phyloP scores from a whole-genome alignment of 2,888 invertebrate species.

The Ernsta delagoae region DNA sequence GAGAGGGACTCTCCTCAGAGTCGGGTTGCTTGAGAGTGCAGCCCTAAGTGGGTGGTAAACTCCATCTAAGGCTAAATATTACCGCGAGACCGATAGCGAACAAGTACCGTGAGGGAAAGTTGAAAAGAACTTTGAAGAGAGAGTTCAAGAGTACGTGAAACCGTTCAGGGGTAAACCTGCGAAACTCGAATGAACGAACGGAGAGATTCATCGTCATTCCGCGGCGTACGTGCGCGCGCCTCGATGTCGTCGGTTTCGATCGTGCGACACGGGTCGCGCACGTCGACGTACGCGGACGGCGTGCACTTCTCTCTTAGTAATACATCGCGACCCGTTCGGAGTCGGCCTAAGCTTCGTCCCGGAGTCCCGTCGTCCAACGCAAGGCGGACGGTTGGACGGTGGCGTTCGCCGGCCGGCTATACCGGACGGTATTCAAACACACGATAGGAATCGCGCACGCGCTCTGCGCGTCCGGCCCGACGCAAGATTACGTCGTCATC shows the following conservation, averaged over 20 bases:
- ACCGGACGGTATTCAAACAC: slow-evolving; percentile 44
- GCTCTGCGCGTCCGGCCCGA: slow-evolving; percentile 57
- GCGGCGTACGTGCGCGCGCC: slow-evolving; percentile 49
- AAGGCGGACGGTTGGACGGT: slow-evolving; percentile 43
- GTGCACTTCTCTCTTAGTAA: slow-evolving; percentile 72
- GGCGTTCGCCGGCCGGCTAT: slow-evolving; percentile 46
- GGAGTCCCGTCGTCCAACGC: slow-evolving; percentile 48
- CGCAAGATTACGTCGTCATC: slow-evolving; percentile 53
- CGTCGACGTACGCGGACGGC: slow-evolving; percentile 53
- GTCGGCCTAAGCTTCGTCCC: slow-evolving; percentile 65
- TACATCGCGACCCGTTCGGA: slow-evolving; percentile 82
- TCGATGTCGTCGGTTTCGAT: slow-evolving; percentile 43
- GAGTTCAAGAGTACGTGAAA: slow-evolving; percentile 81
- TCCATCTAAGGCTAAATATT: slow-evolving; percentile 83
- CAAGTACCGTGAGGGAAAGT: slow-evolving; percentile 89
- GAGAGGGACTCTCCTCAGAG: slow-evolving; percentile 13
- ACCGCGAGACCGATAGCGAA: slow-evolving; percentile 87
- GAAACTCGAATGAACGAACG: slow-evolving; percentile 74
- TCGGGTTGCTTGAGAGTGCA: slow-evolving; percentile 13
- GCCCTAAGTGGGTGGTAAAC: slow-evolving; percentile 13
- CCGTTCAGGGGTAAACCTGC: slow-evolving; percentile 84
- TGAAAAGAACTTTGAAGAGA: slow-evolving; percentile 89
- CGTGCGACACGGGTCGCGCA: slow-evolving; percentile 48
- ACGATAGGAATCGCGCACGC: slow-evolving; percentile 50
- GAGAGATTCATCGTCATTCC: slow-evolving; percentile 66